Percentiles rank a stretch among this genome's conserved stretches.
These are phyloP conservation scores for Planiliza haematocheilus DNA, from an alignment of 2,113 vertebrate genomes.

Conservation along the genomic window DNA sequence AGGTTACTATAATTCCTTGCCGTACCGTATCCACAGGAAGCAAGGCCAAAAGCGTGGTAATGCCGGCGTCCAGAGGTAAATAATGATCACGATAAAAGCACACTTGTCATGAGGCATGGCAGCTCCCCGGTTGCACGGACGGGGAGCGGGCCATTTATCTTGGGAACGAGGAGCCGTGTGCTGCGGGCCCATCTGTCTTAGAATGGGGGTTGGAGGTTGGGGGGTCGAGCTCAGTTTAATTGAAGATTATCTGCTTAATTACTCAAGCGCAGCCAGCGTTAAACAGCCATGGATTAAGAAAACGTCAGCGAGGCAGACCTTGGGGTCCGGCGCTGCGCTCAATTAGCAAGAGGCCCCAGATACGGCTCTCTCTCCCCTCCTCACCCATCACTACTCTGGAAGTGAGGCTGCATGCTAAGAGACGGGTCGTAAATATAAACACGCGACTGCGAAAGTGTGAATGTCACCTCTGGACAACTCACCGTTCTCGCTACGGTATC, in stretches of 20 bases:
- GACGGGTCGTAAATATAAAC: slow-evolving; percentile 46
- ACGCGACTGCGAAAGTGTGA: slow-evolving; percentile 30
- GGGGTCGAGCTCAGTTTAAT: slow-evolving; percentile 80
- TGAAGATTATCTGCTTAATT: slow-evolving; percentile 87
- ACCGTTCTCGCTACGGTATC: slow-evolving; percentile 4
- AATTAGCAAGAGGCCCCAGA: slow-evolving; percentile 77
- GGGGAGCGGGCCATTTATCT: slow-evolving; percentile 72
- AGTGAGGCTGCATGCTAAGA: slow-evolving; percentile 68
- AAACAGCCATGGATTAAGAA: slow-evolving; percentile 80
- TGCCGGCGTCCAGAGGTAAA: slow-evolving; percentile 36
- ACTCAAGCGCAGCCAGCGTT: slow-evolving; percentile 81
- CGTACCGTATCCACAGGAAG: slow-evolving; percentile 8
- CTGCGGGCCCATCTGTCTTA: slow-evolving; percentile 73
- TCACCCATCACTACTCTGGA: slow-evolving; percentile 50
- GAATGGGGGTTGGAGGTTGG: slow-evolving; percentile 57
- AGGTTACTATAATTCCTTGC: not conserved
- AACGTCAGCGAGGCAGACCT: slow-evolving; percentile 74
- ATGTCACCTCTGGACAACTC: slow-evolving; percentile 22
- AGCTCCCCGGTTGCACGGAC: slow-evolving; percentile 44
- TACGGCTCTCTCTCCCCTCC: slow-evolving; percentile 53
- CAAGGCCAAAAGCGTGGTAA: slow-evolving; percentile 21
- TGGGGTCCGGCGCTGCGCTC: slow-evolving; percentile 72
- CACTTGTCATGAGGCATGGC: slow-evolving; percentile 55
- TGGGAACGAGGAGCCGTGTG: slow-evolving; percentile 56
- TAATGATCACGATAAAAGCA: slow-evolving; percentile 44